phyloP scores from a whole-genome alignment of 2,797 vertebrate genomes.

The Phrynocephalus vlangalii region DNA sequence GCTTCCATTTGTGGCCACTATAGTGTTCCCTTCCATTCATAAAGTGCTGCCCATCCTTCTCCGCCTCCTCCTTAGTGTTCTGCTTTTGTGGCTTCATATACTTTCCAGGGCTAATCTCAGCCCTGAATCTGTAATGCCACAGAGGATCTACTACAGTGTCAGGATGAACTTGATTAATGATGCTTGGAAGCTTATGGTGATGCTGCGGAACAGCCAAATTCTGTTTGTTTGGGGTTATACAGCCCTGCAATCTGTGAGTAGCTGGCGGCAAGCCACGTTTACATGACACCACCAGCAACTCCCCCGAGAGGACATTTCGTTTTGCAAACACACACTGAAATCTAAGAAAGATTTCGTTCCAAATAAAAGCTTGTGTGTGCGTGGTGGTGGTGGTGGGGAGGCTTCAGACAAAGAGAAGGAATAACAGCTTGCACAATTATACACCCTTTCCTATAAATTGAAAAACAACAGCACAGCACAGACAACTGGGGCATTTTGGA shows the following conservation, averaged over 20 bases:
- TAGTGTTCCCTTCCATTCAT: background rate
- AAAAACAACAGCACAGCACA: background rate
- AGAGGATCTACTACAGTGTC: background rate
- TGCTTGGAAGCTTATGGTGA: background rate
- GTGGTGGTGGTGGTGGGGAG: background rate
- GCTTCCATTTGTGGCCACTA: background rate
- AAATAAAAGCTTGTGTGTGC: background rate
- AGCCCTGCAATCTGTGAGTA: slow-evolving; percentile 5
- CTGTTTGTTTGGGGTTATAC: background rate
- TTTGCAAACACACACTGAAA: background rate
- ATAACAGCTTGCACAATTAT: background rate
- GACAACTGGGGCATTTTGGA: background rate
- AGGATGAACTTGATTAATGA: slow-evolving; percentile 2
- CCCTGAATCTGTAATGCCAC: background rate
- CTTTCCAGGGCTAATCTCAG: background rate
- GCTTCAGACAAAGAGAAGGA: background rate
- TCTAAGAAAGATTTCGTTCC: background rate
- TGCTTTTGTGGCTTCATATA: slow-evolving; percentile 18
- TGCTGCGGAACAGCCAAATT: background rate
- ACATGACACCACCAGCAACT: background rate
- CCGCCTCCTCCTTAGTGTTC: background rate
- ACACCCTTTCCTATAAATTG: background rate
- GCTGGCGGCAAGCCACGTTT: background rate
- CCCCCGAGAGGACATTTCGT: background rate
- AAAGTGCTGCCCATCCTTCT: background rate